Evolutionary conservation across 2,797 vertebrate genomes (phyloP).

Genomic region (Thamnophis elegans): DNA sequence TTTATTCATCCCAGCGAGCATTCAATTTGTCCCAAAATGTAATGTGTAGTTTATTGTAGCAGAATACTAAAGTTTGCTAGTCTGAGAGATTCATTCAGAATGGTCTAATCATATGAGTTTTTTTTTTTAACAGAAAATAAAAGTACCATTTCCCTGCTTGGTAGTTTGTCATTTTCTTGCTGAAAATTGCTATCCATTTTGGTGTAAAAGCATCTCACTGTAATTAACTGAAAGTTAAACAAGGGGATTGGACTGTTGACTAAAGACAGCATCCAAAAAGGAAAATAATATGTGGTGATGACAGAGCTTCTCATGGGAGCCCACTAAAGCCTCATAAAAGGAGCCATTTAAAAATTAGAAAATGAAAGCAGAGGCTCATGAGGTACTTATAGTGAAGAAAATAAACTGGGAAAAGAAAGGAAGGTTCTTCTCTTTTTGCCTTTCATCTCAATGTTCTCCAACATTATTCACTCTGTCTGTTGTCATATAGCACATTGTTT

Average conservation of each 20-base stretch:
- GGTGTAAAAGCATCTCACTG: conserved; percentile 6
- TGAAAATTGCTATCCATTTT: conserved; percentile 30
- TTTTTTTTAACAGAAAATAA: conserved; percentile 15
- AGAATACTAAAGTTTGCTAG: conserved; percentile 4
- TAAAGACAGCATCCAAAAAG: background rate
- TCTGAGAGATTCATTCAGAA: conserved; percentile 25
- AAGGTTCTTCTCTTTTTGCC: background rate
- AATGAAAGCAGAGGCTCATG: background rate
- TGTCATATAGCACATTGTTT: background rate
- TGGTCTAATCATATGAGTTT: conserved; percentile 12
- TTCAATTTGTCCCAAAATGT: conserved; percentile 8
- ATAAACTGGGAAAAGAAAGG: background rate
- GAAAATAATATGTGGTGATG: background rate
- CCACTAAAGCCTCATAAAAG: background rate
- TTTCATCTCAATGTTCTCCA: background rate
- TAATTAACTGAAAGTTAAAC: conserved; percentile 26
- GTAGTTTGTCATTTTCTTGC: conserved; percentile 15
- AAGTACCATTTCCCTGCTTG: background rate
- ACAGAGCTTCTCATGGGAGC: background rate
- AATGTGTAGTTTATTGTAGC: background rate
- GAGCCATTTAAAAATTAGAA: background rate
- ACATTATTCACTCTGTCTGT: background rate
- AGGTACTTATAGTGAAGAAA: background rate
- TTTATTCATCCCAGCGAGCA: background rate
- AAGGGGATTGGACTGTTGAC: background rate